A percentile compares a stretch with the other conserved stretches of the same genome.
These are phyloP conservation scores for Poicephalus gulielmi DNA, from an alignment of 2,113 vertebrate species.

Conservation along the genomic window DNA sequence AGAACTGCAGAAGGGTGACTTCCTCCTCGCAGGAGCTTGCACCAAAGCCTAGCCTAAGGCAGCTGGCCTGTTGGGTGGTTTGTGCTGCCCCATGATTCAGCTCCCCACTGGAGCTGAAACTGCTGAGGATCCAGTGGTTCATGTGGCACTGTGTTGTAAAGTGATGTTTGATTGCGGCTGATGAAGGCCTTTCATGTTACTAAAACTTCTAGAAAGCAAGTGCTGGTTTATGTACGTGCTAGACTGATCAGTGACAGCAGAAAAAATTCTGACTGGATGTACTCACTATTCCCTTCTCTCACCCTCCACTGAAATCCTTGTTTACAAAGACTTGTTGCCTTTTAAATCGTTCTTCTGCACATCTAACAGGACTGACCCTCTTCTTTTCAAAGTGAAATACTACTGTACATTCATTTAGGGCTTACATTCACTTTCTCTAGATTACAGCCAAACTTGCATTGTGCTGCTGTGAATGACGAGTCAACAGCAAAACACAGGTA, in stretches of 20 bases:
- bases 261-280: neutral
- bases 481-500: neutral
- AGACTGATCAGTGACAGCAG: neutral
- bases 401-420: slow-evolving; percentile 2
- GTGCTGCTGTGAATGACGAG: neutral
- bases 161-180: neutral
- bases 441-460: neutral
- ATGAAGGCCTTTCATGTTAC: neutral
- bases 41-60: neutral
- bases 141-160: neutral
- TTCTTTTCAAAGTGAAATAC: slow-evolving; percentile 11
- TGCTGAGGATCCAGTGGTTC: neutral
- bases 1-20: neutral
- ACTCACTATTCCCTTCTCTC: neutral
- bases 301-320: neutral
- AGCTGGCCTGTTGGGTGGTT: neutral
- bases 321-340: slow-evolving; percentile 17
- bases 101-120: neutral
- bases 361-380: neutral
- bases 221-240: neutral
- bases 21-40: neutral
- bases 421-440: neutral
- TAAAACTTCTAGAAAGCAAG: neutral
- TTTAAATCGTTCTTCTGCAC: slow-evolving; percentile 8
- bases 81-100: neutral